Base-by-base conservation (phyloP, 92 coral and sea anemone species). In the Hydrozoanthus gracilis region DNA sequence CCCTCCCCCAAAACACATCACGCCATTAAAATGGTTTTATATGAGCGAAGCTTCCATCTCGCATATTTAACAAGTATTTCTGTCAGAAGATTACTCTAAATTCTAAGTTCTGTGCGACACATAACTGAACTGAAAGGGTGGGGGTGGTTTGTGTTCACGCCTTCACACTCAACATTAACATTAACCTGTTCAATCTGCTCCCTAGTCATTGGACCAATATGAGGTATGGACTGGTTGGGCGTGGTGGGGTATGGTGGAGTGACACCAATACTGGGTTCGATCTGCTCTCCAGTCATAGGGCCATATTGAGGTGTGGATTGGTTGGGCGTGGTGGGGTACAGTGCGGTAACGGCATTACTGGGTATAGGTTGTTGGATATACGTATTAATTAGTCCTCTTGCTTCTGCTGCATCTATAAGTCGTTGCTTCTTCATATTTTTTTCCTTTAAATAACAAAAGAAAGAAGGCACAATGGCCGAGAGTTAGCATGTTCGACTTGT, bases 221-320 rank as follows among this genome's bases (percentile, higher is more conserved):
- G 73, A 35, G 44, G 61, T 65, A 47, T 48, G 14, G 74, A 49
- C 56, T 80, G 74, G 60, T 16, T 52, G 10, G 69, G 58, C 4
- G 85, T 80, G 70, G 50, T 47, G 58, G 85, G 75, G 18, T 80
- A 80, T 4, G 72, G 85, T n/a, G 85, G 48, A 3, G 73, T 80
- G 14, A 80, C 85, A 16, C 44, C 61, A 48, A 18, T 15, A 80
- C 45, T 46, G 18, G 74, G 52, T 52, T 27, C 39, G 39, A 27
- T 27, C 39, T 27, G 39, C 39, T 27, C 39, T 27, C 39, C 39
- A 2, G 39, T 27, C 85, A 66, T 9, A 4, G 85, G 85, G n/a
- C 85, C 85, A 47, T 74, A 80, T 61, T 80, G 73, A 35, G 44
- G 61, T 65, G 73, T 48, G 14, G 74, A 49, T 44, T 80, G 74